Base-by-base conservation (phyloP, 1,140 invertebrate genomes). In the Streblospio benedicti region DNA sequence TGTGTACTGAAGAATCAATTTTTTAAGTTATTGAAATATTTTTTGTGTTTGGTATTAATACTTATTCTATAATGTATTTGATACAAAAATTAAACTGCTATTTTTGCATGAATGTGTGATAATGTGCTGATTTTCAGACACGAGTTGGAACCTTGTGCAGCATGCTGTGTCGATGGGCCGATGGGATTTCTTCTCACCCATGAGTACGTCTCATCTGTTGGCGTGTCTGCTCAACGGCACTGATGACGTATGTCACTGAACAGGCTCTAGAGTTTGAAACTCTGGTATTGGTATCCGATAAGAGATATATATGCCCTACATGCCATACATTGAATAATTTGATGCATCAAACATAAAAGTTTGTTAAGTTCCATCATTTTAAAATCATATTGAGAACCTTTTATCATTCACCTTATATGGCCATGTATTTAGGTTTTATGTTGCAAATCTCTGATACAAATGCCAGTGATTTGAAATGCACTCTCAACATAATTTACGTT, bases 11-110 rank as follows among this genome's bases (percentile, higher is more conserved):
- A 76, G 64, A 76, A 78, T 43, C 63, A 80, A n/a, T 78, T 75
- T 51, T 62, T 81, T 16, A 73, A 71, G 20, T 62, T 81, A 31
- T 80, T 73, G 55, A 71, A 61, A 50, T 67, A 71, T 32, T 58
- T 75, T 60, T 66, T 38, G 66, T 63, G 52, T 30, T 62, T 14
- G 62, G 58, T 20, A 50, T 64, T 18, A 56, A 71, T 9, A 67
- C 63, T 9, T 69, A 65, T 9, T 71, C 50, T 14, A 28, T 30
- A 25, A 55, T 41, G 9, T 4, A 23, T 45, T 18, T 16, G n/a
- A 49, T 16, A 4, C 12, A 23, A 47, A 5, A 57, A 41, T 20
- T 51, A 4, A 38, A n/a, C 20, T 1, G 23, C 4, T 4, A 20
- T 4, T 49, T 45, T 57, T 41, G n/a, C 30, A 16, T 41, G 18